These are phyloP conservation scores for Hyaena hyaena DNA, from an alignment of 2,113 vertebrate genomes.

Conservation along the genomic window DNA sequence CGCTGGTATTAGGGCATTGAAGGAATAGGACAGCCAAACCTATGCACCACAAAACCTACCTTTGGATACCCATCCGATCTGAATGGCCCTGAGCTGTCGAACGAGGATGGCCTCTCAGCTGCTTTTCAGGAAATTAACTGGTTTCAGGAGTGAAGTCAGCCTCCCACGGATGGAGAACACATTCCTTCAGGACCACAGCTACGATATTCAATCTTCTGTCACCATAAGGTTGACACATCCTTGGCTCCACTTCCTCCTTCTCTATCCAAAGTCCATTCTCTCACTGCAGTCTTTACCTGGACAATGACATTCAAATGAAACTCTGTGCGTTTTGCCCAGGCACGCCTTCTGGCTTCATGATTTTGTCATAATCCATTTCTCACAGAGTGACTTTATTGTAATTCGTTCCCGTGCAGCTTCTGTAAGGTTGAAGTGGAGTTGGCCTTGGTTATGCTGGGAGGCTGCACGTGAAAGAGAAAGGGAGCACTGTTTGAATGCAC, in stretches of 20 bases:
- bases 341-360: background rate
- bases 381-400: background rate
- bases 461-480: accelerated
- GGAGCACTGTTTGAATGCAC: background rate
- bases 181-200: background rate
- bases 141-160: background rate
- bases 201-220: background rate
- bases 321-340: accelerated
- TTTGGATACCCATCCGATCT: accelerated
- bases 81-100: accelerated
- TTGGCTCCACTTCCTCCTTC: background rate
- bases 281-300: background rate
- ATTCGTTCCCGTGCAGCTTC: background rate
- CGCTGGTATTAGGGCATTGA: background rate
- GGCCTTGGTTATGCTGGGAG: background rate
- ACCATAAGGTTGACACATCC: background rate
- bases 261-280: background rate
- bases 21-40: background rate
- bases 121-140: background rate
- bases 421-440: background rate
- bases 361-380: background rate
- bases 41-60: accelerated
- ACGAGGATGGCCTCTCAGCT: accelerated
- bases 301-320: background rate
- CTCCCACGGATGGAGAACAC: background rate